Evolutionary conservation across 2,113 vertebrate genomes (phyloP).

Genomic region (Corythornis madagascariensis): DNA sequence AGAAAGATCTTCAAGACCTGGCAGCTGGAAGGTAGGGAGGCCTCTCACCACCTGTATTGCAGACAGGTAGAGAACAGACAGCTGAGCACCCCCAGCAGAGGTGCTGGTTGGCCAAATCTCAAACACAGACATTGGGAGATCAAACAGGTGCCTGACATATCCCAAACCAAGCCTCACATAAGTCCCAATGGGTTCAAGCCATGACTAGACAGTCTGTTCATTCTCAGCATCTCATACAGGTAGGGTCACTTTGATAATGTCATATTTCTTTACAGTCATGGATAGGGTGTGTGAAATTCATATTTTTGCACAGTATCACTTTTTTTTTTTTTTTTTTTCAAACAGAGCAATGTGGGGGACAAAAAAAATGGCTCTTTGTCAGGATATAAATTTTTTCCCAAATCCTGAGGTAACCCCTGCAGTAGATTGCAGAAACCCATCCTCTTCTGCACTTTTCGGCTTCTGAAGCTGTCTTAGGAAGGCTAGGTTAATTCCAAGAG

Average conservation of each 20-base stretch:
- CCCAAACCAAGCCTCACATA: not conserved
- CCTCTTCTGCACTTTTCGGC: not conserved
- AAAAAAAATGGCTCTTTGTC: not conserved
- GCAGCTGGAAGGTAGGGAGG: conserved; percentile 31
- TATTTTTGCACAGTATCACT: not conserved
- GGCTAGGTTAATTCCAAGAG: accelerated
- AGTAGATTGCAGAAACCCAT: not conserved
- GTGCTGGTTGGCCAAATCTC: not conserved
- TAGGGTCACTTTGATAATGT: not conserved
- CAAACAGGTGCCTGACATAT: not conserved
- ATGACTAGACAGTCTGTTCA: not conserved
- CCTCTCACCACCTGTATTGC: not conserved
- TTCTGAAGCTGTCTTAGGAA: not conserved
- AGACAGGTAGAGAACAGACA: not conserved
- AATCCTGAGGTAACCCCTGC: not conserved
- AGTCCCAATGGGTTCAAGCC: not conserved
- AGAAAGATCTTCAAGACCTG: not conserved
- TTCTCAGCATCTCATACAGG: not conserved
- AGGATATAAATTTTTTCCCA: not conserved
- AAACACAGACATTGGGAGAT: not conserved
- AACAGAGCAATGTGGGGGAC: not conserved
- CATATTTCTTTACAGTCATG: not conserved
- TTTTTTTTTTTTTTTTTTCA: not conserved
- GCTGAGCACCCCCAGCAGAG: not conserved
- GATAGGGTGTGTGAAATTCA: not conserved